A percentile compares a stretch with the other conserved stretches of the same genome.
These are phyloP conservation scores for Theretra japonica DNA, from an alignment of 2,888 invertebrate species.

Conservation along the genomic window DNA sequence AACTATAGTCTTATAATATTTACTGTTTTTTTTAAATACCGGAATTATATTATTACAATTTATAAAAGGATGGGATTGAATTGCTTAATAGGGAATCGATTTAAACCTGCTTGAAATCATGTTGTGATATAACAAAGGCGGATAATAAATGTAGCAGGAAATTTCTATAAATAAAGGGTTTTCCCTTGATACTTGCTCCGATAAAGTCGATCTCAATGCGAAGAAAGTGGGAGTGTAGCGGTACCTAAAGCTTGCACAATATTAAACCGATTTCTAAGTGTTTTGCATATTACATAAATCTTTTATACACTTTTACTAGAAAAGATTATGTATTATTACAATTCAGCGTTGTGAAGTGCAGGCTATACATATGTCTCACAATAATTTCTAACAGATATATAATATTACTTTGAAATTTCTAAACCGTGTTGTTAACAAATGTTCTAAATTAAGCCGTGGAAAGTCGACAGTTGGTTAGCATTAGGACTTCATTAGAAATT, in stretches of 20 bases:
- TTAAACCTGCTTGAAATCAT: neutral
- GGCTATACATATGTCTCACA: neutral
- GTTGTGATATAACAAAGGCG: neutral
- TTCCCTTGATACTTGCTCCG: neutral
- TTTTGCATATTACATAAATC: neutral
- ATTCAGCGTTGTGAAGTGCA: neutral
- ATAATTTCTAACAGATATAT: neutral
- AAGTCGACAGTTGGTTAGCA: neutral
- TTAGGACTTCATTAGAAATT: conserved; percentile 2
- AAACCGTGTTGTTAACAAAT: neutral
- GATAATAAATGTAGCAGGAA: neutral
- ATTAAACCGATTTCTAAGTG: neutral
- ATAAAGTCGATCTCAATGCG: conserved; percentile 13
- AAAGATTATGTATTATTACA: neutral
- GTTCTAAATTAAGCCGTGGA: neutral
- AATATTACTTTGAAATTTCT: neutral
- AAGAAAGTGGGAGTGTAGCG: conserved; percentile 18
- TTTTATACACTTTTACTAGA: no score
- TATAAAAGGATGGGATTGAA: neutral
- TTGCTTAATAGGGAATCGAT: neutral
- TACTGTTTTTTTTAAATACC: no score
- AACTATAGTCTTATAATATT: no score
- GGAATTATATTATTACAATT: neutral
- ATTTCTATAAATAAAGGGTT: conserved; percentile 3
- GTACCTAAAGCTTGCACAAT: conserved; percentile 12